Evolutionary conservation across 53 echinoderm and acorn worm species (phyloP), one percentile per base, ranked within the genome.

Genomic region (Mesocentrotus franciscanus): DNA sequence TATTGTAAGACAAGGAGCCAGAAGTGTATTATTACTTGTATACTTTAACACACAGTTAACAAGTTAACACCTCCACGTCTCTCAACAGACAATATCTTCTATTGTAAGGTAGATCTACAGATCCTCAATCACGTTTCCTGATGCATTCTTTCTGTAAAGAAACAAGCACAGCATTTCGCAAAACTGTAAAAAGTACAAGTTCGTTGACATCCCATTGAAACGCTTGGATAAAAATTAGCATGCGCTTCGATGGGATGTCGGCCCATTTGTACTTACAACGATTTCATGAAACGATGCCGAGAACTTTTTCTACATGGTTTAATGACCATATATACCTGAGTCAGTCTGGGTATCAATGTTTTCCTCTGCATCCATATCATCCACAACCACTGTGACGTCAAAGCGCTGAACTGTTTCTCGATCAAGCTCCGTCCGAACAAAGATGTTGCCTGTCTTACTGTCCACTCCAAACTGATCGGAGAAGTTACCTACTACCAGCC

Each of bases 341-440:
- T 94, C 96, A 56, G 9, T 68, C 33, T 96, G 96, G 6, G 35
- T 0, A 16, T 93, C 78, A 17, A 4, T 49, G 61, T 55, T 71
- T 56, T 66, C 66, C n/a, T 1, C 64, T 29, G 96, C 93, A 36
- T 96, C 90, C 60, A 95, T 9, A 85, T 97, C 97, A 59, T 61
- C 49, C 5, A 97, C 97, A 10, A 33, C 35, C 27, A 97, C 58
- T 1, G 84, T 26, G 18, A 97, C 68, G 20, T 85, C 60, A 93
- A 95, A 97, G 10, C 74, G 56, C 7, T 90, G 66, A 39, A 83
- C 85, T 2, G 9, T 74, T 62, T 97, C 97, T n/a, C 97, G 78
- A 56, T 97, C 96, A 74, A 97, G 85, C 14, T 18, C 59, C 62
- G 71, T 94, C 14, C 34, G 74, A 24, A 94, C 85, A 32, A 42